A percentile compares a stretch with the other conserved stretches of the same genome.
Conservation (phyloP, 2,888 invertebrate genomes). For the Argyresthia albistria region DNA sequence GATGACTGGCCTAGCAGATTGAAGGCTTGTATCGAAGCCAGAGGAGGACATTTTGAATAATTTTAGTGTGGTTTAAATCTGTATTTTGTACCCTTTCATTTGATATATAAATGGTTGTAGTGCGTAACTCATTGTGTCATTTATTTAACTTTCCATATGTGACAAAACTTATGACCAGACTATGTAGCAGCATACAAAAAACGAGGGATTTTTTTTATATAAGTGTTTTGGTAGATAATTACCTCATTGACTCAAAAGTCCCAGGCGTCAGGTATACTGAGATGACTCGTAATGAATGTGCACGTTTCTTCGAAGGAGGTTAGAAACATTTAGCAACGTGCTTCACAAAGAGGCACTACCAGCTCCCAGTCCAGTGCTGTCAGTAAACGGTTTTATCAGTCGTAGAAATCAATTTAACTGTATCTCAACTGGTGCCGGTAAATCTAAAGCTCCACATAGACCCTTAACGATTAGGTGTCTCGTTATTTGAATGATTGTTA, state of each 20-base stretch:
- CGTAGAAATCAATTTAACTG: slow-evolving; percentile 6
- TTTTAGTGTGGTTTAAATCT: no score
- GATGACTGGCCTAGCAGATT: no score
- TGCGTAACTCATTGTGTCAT: no score
- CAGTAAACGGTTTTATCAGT: slow-evolving; percentile 7
- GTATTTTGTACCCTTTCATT: no score
- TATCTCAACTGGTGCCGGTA: slow-evolving; percentile 2
- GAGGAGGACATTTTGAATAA: no score
- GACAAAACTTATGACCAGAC: no score
- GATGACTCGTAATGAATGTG: background rate
- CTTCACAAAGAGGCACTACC: slow-evolving; percentile 1
- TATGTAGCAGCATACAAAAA: no score
- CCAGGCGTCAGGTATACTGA: background rate
- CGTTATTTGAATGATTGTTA: background rate
- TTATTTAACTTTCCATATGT: no score
- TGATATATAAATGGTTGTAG: no score
- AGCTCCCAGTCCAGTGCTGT: slow-evolving; percentile 2
- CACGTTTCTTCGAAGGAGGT: slow-evolving; percentile 1
- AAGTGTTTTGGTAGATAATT: background rate
- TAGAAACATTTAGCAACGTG: background rate
- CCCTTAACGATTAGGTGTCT: background rate
- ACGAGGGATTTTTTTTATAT: background rate
- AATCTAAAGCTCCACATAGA: background rate
- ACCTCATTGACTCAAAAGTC: background rate
- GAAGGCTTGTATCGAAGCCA: no score